phyloP scores from a whole-genome alignment of 2,797 vertebrate species.

The Myotis pilosus region DNA sequence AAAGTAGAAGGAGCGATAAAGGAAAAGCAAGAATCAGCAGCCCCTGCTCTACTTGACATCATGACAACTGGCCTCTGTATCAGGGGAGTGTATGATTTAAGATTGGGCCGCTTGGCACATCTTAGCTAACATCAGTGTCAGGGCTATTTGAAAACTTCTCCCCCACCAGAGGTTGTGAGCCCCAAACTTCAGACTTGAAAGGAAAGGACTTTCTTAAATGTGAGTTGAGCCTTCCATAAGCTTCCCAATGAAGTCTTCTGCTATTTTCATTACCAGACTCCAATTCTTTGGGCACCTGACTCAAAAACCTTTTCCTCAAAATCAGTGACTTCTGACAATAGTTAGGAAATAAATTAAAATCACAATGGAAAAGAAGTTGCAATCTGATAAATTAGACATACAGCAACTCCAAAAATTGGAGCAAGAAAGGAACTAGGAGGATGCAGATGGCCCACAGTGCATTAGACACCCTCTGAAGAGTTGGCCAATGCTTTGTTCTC shows the following conservation, averaged over 20 bases:
- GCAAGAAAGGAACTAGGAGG: not conserved
- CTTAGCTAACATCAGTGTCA: not conserved
- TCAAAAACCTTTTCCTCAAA: not conserved
- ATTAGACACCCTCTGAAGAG: not conserved
- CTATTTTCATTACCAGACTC: not conserved
- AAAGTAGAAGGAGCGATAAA: not conserved
- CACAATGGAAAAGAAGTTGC: not conserved
- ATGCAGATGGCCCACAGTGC: fast-evolving
- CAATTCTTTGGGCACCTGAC: not conserved
- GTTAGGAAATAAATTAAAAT: not conserved
- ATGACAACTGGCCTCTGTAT: not conserved
- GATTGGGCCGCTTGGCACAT: too few species aligned
- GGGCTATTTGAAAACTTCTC: not conserved
- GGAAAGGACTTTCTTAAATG: not conserved
- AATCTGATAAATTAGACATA: not conserved
- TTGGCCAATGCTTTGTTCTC: not conserved
- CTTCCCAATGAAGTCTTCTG: not conserved
- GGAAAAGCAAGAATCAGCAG: not conserved
- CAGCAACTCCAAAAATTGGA: not conserved
- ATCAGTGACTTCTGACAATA: not conserved
- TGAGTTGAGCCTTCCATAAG: not conserved
- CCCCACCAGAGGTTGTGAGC: not conserved
- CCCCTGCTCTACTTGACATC: not conserved
- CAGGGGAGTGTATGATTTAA: not conserved
- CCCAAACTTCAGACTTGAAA: not conserved